Evolutionary conservation across 1,140 invertebrate species (phyloP), one percentile per base, ranked within the genome.

Genomic region (Steinernema khuongi): DNA sequence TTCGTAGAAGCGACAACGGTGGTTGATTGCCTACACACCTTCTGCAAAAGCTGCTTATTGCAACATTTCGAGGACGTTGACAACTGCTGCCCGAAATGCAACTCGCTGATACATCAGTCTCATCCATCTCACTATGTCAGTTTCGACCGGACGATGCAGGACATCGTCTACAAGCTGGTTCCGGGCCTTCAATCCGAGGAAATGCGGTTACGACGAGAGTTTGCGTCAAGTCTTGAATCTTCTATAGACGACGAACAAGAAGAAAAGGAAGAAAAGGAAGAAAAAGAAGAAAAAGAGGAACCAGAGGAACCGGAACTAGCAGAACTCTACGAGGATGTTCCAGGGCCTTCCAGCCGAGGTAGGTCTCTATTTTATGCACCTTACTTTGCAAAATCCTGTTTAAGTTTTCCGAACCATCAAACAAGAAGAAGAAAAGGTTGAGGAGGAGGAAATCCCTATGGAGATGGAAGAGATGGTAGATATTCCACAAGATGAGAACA

Each of bases 11-110:
- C 87, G 17, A 86, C 86, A 1, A 88, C 87, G 2, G 86, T 88
- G 18, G 86, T 87, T 36, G 87, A 88, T 72, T 88, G 87, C 76
- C 83, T 88, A 78, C 87, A 88, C 79, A 87, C 87, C 2, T 88
- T 88, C 77, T 88, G 87, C 76, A 88, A 88, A 77, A 85, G 82
- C 68, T 88, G 87, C 71, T 81, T 88, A 69, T 85, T 88, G 22
- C 86, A 85, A 71, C 86, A 87, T 79, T 82, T 88, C 71, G 83
- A 86, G 60, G 78, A 78, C 44, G 81, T 79, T 1, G 73, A 81
- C 60, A 84, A 75, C 19, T 73, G 73, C n/a, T 87, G 88, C 77
- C 88, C 88, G 26, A 86, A 84, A 73, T 88, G 88, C 79, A 76
- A 85, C 43, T 78, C 81, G 18, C 76, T 87, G 17, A 87, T 88